A percentile compares a stretch with the other conserved stretches of the same genome.
Evolutionary conservation across 2,888 invertebrate genomes (phyloP).

Genomic region (Apamea monoglypha): DNA sequence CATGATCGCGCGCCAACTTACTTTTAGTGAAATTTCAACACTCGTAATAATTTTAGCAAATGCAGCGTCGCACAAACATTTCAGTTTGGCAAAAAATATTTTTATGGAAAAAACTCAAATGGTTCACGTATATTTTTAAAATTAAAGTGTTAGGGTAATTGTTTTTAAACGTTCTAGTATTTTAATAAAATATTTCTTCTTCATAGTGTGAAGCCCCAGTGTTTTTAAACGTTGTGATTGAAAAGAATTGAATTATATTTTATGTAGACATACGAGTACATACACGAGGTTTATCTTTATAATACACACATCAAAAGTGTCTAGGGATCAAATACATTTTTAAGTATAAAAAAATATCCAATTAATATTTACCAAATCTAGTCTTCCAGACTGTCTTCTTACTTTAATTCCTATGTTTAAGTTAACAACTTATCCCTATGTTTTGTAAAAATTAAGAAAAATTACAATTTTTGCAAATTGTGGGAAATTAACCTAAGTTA

Average conservation of each 20-base stretch:
- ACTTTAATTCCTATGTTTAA: too few relatives aligned
- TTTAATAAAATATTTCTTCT: background rate
- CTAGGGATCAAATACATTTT: too few relatives aligned
- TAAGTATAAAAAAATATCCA: too few relatives aligned
- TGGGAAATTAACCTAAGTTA: too few relatives aligned
- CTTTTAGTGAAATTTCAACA: conserved; percentile 55
- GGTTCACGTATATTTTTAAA: background rate
- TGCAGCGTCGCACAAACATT: conserved; percentile 1
- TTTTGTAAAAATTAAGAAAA: too few relatives aligned
- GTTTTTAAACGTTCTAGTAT: background rate
- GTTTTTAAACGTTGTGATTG: background rate
- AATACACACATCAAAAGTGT: conserved; percentile 31
- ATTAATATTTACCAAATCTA: too few relatives aligned
- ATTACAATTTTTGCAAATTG: too few relatives aligned
- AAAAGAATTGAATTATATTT: background rate
- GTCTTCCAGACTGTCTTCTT: too few relatives aligned
- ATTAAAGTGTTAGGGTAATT: background rate
- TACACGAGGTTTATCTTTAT: conserved; percentile 51
- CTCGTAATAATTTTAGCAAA: conserved; percentile 21
- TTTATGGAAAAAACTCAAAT: conserved; percentile 5
- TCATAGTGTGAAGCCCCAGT: background rate
- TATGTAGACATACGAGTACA: background rate
- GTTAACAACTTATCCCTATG: too few relatives aligned
- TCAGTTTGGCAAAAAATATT: conserved; percentile 7
- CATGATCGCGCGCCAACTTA: conserved; percentile 55